Evolutionary conservation across 2,113 vertebrate species (phyloP).

Genomic region (Pseudonaja textilis): DNA sequence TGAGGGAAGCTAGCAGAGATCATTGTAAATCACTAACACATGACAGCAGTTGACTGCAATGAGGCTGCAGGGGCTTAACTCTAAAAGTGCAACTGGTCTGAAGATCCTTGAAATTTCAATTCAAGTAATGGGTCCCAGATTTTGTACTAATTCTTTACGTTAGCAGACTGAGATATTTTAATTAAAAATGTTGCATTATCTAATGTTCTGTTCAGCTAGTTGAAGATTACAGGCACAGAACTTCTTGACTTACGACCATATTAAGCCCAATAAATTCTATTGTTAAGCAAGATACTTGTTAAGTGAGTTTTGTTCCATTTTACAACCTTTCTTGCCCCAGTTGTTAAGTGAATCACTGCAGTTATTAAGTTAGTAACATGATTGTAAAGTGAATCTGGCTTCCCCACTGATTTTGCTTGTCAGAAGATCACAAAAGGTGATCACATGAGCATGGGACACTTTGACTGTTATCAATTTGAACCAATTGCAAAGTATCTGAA

Average conservation of each 20-base stretch:
- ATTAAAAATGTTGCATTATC: too few species aligned
- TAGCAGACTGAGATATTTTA: too few species aligned
- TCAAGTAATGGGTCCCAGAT: neutral
- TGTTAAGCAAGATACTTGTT: too few species aligned
- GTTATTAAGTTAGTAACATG: neutral
- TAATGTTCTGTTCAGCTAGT: too few species aligned
- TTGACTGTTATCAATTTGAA: neutral
- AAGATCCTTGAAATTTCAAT: neutral
- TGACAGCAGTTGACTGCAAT: neutral
- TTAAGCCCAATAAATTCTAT: too few species aligned
- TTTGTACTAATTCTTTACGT: neutral
- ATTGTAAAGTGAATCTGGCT: neutral
- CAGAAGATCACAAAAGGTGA: neutral
- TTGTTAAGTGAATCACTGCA: neutral
- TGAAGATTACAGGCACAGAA: too few species aligned
- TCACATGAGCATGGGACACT: neutral
- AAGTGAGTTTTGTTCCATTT: neutral
- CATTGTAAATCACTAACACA: neutral
- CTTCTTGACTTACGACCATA: too few species aligned
- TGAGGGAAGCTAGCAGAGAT: neutral
- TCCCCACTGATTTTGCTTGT: neutral
- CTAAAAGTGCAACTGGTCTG: neutral
- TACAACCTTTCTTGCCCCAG: neutral
- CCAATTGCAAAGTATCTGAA: neutral
- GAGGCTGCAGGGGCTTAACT: neutral